These are phyloP conservation scores for Argyra leucocephala DNA, from an alignment of 2,888 invertebrate genomes.

Conservation along the genomic window DNA sequence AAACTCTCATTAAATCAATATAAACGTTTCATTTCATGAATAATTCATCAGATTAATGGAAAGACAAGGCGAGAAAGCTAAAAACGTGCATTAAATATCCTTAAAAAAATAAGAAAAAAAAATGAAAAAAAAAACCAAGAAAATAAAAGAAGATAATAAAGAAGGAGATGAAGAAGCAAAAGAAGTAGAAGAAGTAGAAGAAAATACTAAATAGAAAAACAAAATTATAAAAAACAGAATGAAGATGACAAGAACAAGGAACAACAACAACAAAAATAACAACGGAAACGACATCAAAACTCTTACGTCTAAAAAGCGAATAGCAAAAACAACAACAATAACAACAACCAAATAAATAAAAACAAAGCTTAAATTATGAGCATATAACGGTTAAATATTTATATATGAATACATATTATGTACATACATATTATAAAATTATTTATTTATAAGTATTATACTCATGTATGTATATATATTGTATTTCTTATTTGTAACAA, in stretches of 20 bases:
- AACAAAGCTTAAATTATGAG: constrained; percentile 1
- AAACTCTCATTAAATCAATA: constrained; percentile 11
- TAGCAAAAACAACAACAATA: not conserved
- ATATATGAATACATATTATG: not conserved
- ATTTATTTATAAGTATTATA: not conserved
- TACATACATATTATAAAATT: not conserved
- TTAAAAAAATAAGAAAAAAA: not conserved
- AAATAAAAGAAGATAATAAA: no score
- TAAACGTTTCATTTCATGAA: constrained; percentile 11
- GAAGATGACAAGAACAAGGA: not conserved
- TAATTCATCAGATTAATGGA: constrained; percentile 11
- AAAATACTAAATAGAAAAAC: no score
- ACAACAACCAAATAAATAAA: not conserved
- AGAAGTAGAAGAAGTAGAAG: not conserved
- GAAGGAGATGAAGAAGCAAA: no score
- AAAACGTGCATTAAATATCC: not conserved
- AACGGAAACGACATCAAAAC: not conserved
- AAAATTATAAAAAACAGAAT: not conserved
- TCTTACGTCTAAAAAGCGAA: not conserved
- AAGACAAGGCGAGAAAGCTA: constrained; percentile 7
- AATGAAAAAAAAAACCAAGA: no score
- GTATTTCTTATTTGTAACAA: not conserved
- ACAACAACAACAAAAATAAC: not conserved
- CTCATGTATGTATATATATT: not conserved
- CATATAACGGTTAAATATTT: not conserved